Evolutionary conservation across 2,888 invertebrate species (phyloP), one percentile per base, ranked within the genome.

Genomic region (Diaphora mendica): DNA sequence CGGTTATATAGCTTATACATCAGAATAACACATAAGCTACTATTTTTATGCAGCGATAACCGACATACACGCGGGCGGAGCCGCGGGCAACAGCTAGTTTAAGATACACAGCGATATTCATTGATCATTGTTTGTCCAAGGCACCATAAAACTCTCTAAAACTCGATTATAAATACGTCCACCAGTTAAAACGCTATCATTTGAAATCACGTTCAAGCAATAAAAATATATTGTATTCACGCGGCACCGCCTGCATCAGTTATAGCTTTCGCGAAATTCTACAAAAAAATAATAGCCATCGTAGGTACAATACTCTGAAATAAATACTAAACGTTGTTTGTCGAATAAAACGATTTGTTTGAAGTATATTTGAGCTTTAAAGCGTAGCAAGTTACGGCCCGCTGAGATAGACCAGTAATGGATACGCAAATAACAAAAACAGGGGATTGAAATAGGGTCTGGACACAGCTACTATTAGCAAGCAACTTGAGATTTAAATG

Each of bases 181-280:
- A 55, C 62, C 71, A 77, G 72, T 73, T 68, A 15, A 72, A 73
- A 68, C 74, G 68, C 69, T 79, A 82, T 79, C 73, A 78, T 84
- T 84, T 79, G 82, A 80, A 84, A 84, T 84, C 82, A 83, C 83
- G 81, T 64, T 78, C 67, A 68, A 73, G 71, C 79, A 72, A 81
- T 87, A 86, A 88, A 86, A 86, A 83, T 84, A 86, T 86, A 86
- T 78, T 86, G 87, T 87, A 65, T 59, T 51, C 17, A 44, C 70
- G 23, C 70, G 15, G 64, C 64, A 66, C 78, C 71, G 39, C 67
- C 51, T 44, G 65, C 70, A 68, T 67, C 66, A 64, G 73, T 76
- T 77, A 79, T 70, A 71, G 70, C 78, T 75, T 78, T 77, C 79
- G 68, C 72, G 30, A 75, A 70, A 33, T 70, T 73, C 72, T 75